Conservation (phyloP, 2,888 invertebrate species). For the Pegoplata infirma region DNA sequence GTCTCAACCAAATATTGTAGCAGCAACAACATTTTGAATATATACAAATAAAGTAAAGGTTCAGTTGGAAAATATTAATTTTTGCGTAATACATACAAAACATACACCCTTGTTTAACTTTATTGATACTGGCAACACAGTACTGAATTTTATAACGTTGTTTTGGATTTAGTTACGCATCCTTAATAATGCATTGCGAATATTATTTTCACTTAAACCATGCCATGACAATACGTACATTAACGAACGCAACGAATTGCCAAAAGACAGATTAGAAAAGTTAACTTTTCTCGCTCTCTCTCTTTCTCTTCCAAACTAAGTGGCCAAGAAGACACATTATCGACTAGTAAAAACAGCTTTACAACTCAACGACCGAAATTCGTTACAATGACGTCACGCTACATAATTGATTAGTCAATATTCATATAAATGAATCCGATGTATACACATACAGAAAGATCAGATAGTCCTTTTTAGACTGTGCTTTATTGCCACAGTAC, state of each 20-base stretch:
- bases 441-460: slow-evolving; percentile 62
- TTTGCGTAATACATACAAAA: not conserved
- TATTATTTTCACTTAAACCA: slow-evolving; percentile 32
- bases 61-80: no score
- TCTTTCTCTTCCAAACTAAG: not conserved
- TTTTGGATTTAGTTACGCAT: slow-evolving; percentile 57
- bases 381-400: slow-evolving; percentile 78
- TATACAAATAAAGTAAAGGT: no score
- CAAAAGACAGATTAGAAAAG: slow-evolving; percentile 21
- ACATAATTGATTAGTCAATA: slow-evolving; percentile 73
- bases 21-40: no score
- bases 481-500: not conserved
- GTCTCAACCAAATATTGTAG: no score
- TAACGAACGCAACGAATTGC: slow-evolving; percentile 60
- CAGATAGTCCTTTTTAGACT: not conserved
- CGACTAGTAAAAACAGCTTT: slow-evolving; percentile 47
- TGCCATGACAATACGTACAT: slow-evolving; percentile 29
- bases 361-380: slow-evolving; percentile 65
- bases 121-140: slow-evolving; percentile 8
- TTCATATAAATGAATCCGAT: slow-evolving; percentile 67
- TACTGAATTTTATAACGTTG: slow-evolving; percentile 50
- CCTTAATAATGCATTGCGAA: slow-evolving; percentile 47
- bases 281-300: slow-evolving; percentile 16
- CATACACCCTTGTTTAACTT: not conserved
- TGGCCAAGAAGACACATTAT: not conserved